phyloP scores from a whole-genome alignment of 2,113 vertebrate species.

The Tyto alba region DNA sequence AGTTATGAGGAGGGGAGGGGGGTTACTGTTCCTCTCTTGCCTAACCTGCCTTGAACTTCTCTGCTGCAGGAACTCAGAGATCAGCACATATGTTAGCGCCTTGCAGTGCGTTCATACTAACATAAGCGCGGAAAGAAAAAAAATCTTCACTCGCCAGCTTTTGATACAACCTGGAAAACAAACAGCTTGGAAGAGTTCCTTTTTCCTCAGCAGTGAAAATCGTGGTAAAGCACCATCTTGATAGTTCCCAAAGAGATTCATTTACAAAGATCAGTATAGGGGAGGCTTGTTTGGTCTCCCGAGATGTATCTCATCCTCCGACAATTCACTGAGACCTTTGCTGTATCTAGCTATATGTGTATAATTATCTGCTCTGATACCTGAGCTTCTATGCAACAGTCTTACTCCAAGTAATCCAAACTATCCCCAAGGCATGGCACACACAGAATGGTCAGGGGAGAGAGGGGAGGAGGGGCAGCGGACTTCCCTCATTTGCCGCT shows the following conservation, averaged over 20 bases:
- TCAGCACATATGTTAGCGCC: background rate
- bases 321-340: conserved; percentile 52
- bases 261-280: conserved; percentile 62
- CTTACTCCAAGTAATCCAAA: conserved; percentile 49
- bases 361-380: conserved; percentile 71
- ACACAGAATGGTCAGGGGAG: conserved; percentile 12
- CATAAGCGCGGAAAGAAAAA: conserved; percentile 11
- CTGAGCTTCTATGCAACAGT: conserved; percentile 47
- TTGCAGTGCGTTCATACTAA: background rate
- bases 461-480: background rate
- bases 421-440: conserved; percentile 55
- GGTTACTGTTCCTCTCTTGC: background rate
- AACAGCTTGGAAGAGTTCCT: conserved; percentile 27
- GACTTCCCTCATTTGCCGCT: conserved; percentile 31
- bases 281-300: conserved; percentile 55
- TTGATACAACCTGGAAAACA: conserved; percentile 36
- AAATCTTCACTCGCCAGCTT: conserved; percentile 29
- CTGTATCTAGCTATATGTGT: conserved; percentile 60
- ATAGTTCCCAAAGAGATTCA: conserved; percentile 71
- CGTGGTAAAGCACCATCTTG: conserved; percentile 61
- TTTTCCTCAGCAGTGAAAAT: conserved; percentile 44
- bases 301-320: conserved; percentile 68
- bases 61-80: background rate
- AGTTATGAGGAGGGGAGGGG: background rate
- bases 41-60: conserved; percentile 4